Percentiles rank a stretch among this genome's conserved stretches.
Conservation (phyloP, 2,113 vertebrate genomes). For the Ammodramus savannarum region DNA sequence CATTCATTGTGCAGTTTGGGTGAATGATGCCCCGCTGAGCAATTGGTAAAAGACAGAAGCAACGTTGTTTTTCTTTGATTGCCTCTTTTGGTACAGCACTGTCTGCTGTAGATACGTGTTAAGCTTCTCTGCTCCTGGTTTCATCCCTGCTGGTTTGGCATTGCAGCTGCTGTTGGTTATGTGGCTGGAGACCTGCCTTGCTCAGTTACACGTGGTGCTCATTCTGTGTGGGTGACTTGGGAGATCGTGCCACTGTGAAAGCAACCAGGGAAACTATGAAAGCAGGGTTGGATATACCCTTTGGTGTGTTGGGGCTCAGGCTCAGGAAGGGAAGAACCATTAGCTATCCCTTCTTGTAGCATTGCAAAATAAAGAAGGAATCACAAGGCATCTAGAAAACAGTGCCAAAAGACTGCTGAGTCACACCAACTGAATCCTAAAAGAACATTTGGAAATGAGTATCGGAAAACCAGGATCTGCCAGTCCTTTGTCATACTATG, state of each 20-base stretch:
- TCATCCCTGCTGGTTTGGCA: neutral
- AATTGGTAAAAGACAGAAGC: neutral
- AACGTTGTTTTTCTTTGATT: neutral
- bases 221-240: neutral
- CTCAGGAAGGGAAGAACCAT: neutral
- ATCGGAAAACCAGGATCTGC: neutral
- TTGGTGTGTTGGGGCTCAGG: neutral
- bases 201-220: neutral
- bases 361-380: neutral
- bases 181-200: neutral
- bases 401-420: constrained; percentile 49
- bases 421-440: constrained; percentile 15
- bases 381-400: neutral
- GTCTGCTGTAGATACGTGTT: neutral
- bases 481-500: neutral
- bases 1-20: neutral
- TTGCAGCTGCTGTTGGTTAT: constrained; percentile 2
- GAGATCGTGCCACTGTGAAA: neutral
- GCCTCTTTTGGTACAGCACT: neutral
- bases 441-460: constrained; percentile 39
- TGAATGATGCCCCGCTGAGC: neutral
- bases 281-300: neutral
- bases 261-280: neutral
- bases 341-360: neutral
- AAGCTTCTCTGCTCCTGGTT: neutral